Conservation (phyloP, 2,888 invertebrate genomes). For the Orthosia gothica region DNA sequence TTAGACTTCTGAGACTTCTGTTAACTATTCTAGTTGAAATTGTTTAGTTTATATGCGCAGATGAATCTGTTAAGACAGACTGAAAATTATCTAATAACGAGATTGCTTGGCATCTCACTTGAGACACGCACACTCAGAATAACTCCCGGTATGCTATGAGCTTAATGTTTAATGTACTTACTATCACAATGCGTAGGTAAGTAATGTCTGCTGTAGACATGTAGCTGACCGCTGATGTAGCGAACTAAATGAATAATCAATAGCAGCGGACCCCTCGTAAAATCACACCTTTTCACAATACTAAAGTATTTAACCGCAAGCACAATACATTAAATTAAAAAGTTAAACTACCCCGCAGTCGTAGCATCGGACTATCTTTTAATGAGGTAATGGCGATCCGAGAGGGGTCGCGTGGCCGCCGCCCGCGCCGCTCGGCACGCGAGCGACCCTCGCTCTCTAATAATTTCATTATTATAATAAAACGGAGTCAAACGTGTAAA, state of each 20-base stretch:
- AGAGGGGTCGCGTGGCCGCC: conserved; percentile 72
- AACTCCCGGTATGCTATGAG: neutral
- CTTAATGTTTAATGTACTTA: neutral
- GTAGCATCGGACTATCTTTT: conserved; percentile 83
- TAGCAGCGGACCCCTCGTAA: conserved; percentile 63
- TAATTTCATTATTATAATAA: conserved; percentile 90
- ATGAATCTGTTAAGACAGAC: conserved; percentile 1
- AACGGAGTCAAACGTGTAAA: conserved; percentile 89
- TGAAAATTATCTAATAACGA: neutral
- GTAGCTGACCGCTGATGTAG: neutral
- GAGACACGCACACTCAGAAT: neutral
- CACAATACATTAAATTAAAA: conserved; percentile 87
- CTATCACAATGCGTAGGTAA: neutral
- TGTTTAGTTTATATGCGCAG: conserved; percentile 7
- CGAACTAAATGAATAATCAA: conserved; percentile 41
- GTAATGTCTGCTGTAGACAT: neutral
- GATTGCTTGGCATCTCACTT: conserved; percentile 5
- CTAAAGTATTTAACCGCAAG: conserved; percentile 74
- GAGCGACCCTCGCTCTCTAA: conserved; percentile 78
- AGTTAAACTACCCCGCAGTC: conserved; percentile 80
- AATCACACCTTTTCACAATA: conserved; percentile 85
- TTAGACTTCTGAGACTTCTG: conserved; percentile 10
- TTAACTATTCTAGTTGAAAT: conserved; percentile 5
- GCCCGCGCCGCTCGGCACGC: conserved; percentile 74
- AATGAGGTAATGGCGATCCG: conserved; percentile 87